Evolutionary conservation across 2,888 invertebrate species (phyloP).

Genomic region (Zootermopsis nevadensis): DNA sequence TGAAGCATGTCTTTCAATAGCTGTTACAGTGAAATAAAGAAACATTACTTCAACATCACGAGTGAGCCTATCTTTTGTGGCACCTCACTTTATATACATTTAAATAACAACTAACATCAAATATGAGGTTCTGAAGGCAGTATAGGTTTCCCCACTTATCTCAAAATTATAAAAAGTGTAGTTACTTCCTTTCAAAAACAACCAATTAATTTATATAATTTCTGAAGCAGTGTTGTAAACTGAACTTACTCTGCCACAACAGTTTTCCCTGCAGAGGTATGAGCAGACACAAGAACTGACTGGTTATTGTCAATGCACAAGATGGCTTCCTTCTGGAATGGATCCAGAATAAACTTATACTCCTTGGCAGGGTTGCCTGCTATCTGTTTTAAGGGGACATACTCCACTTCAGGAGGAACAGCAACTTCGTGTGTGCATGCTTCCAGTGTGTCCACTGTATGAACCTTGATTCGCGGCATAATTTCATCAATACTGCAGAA

Average conservation of each 20-base stretch:
- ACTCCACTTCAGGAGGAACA: conserved; percentile 87
- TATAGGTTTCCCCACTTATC: too few species aligned
- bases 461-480: conserved; percentile 85
- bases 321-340: conserved; percentile 97
- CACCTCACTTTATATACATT: too few species aligned
- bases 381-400: conserved; percentile 70
- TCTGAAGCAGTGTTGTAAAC: too few species aligned
- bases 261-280: conserved; percentile 99
- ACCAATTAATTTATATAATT: too few species aligned
- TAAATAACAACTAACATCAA: too few species aligned
- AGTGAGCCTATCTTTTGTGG: too few species aligned
- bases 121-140: too few species aligned
- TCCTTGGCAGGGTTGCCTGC: conserved; percentile 83
- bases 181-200: too few species aligned
- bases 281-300: conserved; percentile 98
- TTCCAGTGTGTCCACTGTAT: conserved; percentile 89
- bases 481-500: conserved; percentile 64
- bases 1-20: too few species aligned
- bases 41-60: too few species aligned
- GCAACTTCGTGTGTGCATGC: conserved; percentile 98
- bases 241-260: conserved; percentile 90
- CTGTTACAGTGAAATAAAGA: too few species aligned
- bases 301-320: conserved; percentile 97
- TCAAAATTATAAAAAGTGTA: too few species aligned
- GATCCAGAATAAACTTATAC: conserved; percentile 95